Percentiles rank a stretch among this genome's conserved stretches.
Conservation (phyloP, 1,140 invertebrate genomes). For the Drosophila azteca region DNA sequence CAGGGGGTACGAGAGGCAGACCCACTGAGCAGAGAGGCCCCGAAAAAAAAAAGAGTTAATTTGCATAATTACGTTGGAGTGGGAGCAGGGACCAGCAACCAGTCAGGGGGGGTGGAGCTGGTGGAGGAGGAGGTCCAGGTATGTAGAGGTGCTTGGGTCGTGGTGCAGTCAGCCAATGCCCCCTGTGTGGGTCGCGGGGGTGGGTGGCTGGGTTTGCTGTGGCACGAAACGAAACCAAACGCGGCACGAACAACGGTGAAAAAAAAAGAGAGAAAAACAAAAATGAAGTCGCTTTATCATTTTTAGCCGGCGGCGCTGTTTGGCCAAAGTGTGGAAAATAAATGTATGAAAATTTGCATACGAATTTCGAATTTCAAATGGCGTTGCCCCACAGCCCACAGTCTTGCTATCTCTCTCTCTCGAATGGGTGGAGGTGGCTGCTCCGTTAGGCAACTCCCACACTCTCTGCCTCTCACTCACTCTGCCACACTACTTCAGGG, state of each 20-base stretch:
- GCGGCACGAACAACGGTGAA: constrained; percentile 49
- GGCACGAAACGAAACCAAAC: constrained; percentile 60
- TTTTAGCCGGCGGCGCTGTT: constrained; percentile 75
- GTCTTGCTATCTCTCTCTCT: neutral
- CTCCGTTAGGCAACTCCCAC: constrained; percentile 50
- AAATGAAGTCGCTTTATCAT: constrained; percentile 81
- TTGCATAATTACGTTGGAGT: constrained; percentile 75
- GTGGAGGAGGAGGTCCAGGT: constrained; percentile 1
- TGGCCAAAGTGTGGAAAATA: constrained; percentile 79
- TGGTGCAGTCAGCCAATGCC: constrained; percentile 49
- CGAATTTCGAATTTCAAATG: constrained; percentile 76
- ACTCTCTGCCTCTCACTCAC: constrained; percentile 9
- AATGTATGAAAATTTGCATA: constrained; percentile 80
- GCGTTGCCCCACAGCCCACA: constrained; percentile 34
- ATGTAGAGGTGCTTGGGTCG: constrained; percentile 19
- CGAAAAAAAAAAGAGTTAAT: constrained; percentile 75
- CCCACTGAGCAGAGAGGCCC: constrained; percentile 73
- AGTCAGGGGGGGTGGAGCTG: constrained; percentile 3
- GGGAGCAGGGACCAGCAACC: neutral
- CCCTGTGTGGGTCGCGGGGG: neutral
- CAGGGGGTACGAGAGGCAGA: constrained; percentile 34
- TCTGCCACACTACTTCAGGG: constrained; percentile 1
- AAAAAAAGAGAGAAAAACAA: constrained; percentile 57
- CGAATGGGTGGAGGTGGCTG: constrained; percentile 34
- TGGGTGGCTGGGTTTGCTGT: neutral